Evolutionary conservation across 2,113 vertebrate genomes (phyloP), one percentile per base, ranked within the genome.

Genomic region (Pachypanchax playfairii): DNA sequence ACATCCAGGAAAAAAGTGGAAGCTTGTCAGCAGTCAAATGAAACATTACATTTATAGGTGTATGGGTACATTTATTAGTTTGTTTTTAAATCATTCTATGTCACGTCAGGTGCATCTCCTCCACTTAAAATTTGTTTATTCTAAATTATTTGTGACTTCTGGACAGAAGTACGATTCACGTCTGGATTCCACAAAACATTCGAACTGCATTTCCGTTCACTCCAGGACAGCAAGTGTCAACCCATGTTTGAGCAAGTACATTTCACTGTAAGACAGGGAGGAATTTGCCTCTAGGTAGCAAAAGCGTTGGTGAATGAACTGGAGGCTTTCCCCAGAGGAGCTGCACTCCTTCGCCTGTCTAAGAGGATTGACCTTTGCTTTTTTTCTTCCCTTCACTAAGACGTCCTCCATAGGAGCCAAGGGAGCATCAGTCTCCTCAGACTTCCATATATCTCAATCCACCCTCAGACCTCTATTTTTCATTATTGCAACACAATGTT

Each of bases 291-390:
- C 50, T 48, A 84, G 87, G 80, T 83, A 73, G 69, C 60, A 65
- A 52, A 80, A 65, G 74, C 87, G 73, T 44, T 55, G 83, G 65
- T 79, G 77, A 83, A 81, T 83, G 86, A 82, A 82, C 75, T 80
- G 72, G 74, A 75, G 60, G 59, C 69, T 72, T 79, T 74, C 81
- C 73, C 73, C 74, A 75, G 49, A 33, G 41, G 57, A 75, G 79
- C 76, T 61, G 58, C 62, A 76, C 75, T 77, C 73, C 83, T 83
- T 76, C 60, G 75, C 75, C 78, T 89, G 83, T 89, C 86, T 75
- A 76, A 80, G 74, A 84, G 82, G 70, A 91, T 91, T 89, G 91
- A 91, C 88, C 89, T 91, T 88, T 88, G 74, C n/a, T n/a, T 88
- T 84, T 83, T 65, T 77, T 62, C 63, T 53, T 60, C 64, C 80